These are phyloP conservation scores for Prionace glauca DNA, from an alignment of 2,797 vertebrate species.

Conservation along the genomic window DNA sequence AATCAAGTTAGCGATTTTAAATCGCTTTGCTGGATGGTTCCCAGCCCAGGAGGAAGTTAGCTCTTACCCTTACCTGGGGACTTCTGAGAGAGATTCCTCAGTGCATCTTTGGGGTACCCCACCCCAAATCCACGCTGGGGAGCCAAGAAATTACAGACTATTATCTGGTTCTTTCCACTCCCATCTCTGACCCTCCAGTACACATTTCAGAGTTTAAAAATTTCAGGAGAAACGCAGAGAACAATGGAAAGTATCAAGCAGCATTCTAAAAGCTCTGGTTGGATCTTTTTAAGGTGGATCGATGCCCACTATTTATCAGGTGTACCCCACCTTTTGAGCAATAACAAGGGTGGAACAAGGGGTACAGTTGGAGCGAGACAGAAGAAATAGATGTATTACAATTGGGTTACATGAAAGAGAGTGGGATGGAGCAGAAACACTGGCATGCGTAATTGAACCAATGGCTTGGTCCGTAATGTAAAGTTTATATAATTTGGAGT, in stretches of 20 bases:
- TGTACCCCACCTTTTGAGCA: neutral
- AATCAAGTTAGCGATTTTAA: no score
- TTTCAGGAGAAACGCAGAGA: neutral
- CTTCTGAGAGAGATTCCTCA: no score
- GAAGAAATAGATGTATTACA: neutral
- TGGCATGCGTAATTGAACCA: neutral
- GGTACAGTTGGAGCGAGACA: no score
- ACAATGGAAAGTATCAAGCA: neutral
- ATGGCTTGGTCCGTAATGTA: neutral
- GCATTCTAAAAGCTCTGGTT: neutral
- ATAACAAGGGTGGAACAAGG: neutral
- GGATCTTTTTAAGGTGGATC: neutral
- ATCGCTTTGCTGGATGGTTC: no score
- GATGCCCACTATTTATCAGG: neutral
- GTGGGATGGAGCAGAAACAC: neutral
- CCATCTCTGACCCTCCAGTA: neutral
- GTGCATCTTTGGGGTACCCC: no score
- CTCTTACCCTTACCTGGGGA: no score
- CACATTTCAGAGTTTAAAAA: neutral
- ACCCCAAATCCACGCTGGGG: no score
- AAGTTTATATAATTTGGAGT: neutral
- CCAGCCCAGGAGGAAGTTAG: no score
- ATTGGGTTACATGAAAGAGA: neutral
- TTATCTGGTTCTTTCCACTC: neutral
- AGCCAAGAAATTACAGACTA: no score